These are phyloP conservation scores for Eudasyphora cyanicolor DNA, from an alignment of 2,888 invertebrate genomes.

Conservation along the genomic window DNA sequence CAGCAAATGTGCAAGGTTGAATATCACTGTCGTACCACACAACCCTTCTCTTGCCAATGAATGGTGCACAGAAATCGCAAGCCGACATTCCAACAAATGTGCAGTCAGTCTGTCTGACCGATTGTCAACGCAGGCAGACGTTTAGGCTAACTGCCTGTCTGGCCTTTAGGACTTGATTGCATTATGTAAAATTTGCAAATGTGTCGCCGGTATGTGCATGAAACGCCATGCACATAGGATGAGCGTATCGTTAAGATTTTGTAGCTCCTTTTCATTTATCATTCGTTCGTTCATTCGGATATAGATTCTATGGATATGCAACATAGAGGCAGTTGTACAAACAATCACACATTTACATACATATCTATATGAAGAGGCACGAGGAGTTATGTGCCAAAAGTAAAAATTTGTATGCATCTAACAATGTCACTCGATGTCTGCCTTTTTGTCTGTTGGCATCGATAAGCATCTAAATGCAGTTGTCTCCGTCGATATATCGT, in stretches of 20 bases:
- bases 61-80: too few species aligned
- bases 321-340: too few species aligned
- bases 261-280: neutral
- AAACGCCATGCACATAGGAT: neutral
- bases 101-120: constrained; percentile 29
- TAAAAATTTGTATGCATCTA: constrained; percentile 62
- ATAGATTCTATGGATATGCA: constrained; percentile 49
- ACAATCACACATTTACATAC: neutral
- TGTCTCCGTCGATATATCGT: constrained; percentile 26
- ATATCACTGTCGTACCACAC: too few species aligned
- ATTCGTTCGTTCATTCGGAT: constrained; percentile 14
- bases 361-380: neutral
- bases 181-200: constrained; percentile 48
- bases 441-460: constrained; percentile 44
- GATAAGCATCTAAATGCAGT: constrained; percentile 60
- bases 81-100: too few species aligned
- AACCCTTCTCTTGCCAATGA: too few species aligned
- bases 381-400: neutral
- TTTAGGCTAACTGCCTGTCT: neutral
- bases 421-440: constrained; percentile 59
- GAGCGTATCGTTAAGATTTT: neutral
- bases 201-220: constrained; percentile 36
- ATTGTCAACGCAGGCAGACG: neutral
- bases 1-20: too few species aligned
- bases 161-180: constrained; percentile 46